Conservation (phyloP, 2,113 vertebrate species). For the Herpetotheres cachinnans region DNA sequence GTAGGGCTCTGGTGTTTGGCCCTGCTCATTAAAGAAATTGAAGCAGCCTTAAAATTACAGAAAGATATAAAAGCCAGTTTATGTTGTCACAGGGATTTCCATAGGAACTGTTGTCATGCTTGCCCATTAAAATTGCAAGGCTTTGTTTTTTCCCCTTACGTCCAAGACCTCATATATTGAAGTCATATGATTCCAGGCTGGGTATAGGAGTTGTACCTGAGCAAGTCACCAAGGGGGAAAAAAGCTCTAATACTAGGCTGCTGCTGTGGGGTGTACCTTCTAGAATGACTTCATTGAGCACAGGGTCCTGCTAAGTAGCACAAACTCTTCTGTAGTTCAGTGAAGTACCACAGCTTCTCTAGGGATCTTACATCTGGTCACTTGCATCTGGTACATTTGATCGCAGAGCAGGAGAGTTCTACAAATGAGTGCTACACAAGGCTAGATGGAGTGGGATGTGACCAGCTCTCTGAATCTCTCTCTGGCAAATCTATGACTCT, state of each 20-base stretch:
- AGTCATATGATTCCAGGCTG: neutral
- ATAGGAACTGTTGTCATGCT: neutral
- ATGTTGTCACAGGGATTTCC: neutral
- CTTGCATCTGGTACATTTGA: neutral
- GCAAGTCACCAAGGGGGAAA: neutral
- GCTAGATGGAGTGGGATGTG: neutral
- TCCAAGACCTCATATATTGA: neutral
- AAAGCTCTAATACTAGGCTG: neutral
- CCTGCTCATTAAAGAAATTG: neutral
- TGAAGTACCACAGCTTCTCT: neutral
- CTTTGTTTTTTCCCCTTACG: neutral
- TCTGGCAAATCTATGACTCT: neutral
- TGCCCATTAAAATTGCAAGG: neutral
- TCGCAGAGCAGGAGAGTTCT: neutral
- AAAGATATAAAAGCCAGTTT: neutral
- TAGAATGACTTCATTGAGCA: neutral
- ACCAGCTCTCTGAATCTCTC: neutral
- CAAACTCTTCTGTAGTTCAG: neutral
- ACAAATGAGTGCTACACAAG: neutral
- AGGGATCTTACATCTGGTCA: too few relatives aligned
- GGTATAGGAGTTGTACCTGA: neutral
- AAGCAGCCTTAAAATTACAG: neutral
- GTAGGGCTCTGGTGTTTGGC: neutral
- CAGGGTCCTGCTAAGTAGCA: neutral
- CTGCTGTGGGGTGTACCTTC: neutral